Conservation (phyloP, 1,140 invertebrate species). For the Cherax destructor region DNA sequence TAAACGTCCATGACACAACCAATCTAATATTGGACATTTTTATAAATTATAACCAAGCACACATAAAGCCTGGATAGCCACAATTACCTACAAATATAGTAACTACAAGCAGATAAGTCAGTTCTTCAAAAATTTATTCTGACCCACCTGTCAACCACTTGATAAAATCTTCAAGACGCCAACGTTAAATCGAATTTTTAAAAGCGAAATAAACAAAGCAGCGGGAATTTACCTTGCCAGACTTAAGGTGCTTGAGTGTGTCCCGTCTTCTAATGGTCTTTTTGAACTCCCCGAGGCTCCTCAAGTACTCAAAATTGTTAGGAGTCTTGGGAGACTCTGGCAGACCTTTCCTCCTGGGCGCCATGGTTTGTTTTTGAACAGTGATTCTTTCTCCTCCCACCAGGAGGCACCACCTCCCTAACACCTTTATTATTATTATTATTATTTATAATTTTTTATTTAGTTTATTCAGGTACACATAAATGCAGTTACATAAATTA, state of each 20-base stretch:
- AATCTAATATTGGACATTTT: too few relatives aligned
- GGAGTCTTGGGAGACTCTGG: conserved; percentile 41
- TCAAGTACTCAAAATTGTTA: conserved; percentile 70
- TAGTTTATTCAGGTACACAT: too few relatives aligned
- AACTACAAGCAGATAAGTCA: too few relatives aligned
- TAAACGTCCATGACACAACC: too few relatives aligned
- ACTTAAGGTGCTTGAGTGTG: conserved; percentile 64
- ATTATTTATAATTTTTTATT: too few relatives aligned
- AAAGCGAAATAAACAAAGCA: neutral
- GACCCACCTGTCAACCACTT: neutral
- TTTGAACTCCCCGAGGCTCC: conserved; percentile 66
- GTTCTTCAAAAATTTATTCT: neutral
- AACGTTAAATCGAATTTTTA: too few relatives aligned
- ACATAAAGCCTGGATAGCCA: too few relatives aligned
- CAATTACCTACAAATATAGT: too few relatives aligned
- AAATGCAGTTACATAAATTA: too few relatives aligned
- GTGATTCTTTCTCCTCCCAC: conserved; percentile 20
- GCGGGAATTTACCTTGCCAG: conserved; percentile 51
- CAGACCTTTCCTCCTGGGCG: conserved; percentile 61
- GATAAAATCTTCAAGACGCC: neutral
- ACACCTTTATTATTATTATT: too few relatives aligned
- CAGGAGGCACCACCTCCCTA: conserved; percentile 20
- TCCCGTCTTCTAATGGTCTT: conserved; percentile 68
- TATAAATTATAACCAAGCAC: too few relatives aligned
- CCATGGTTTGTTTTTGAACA: conserved; percentile 64